A percentile compares a stretch with the other conserved stretches of the same genome.
Evolutionary conservation across 1,140 invertebrate species (phyloP).

Genomic region (Chironomus tepperi): DNA sequence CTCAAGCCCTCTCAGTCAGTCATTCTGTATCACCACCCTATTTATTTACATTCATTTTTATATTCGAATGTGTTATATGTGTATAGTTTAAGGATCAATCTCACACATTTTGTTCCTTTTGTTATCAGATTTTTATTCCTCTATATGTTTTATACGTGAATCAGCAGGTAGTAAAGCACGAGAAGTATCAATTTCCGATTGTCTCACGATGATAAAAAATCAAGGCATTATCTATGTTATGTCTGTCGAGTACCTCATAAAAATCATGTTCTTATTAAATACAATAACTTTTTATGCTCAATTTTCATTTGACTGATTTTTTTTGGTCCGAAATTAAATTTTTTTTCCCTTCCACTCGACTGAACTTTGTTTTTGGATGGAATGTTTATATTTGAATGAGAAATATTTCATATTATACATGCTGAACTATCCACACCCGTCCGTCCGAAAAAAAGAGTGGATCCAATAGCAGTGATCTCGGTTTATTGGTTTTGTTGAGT

Average conservation of each 20-base stretch:
- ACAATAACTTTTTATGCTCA: not conserved
- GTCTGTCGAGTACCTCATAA: not conserved
- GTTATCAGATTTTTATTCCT: not conserved
- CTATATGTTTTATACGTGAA: not conserved
- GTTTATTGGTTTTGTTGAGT: not conserved
- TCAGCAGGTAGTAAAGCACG: not conserved
- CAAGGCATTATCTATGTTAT: not conserved
- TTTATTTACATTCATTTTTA: constrained; percentile 20
- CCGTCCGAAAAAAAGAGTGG: not conserved
- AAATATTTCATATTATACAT: not conserved
- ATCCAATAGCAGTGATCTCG: not conserved
- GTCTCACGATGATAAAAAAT: constrained; percentile 19
- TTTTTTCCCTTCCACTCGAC: not conserved
- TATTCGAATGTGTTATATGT: not conserved
- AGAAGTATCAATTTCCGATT: constrained; percentile 13
- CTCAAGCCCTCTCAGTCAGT: not conserved
- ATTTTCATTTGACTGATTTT: not conserved
- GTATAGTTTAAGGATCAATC: not conserved
- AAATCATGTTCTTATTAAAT: not conserved
- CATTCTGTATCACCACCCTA: not conserved
- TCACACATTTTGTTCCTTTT: not conserved
- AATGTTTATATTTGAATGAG: not conserved
- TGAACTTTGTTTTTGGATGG: not conserved
- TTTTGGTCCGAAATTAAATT: not conserved
- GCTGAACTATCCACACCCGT: not conserved